Percentiles rank a stretch among this genome's conserved stretches.
phyloP scores from a whole-genome alignment of 1,140 invertebrate genomes.

The Wiebesia pumilae region DNA sequence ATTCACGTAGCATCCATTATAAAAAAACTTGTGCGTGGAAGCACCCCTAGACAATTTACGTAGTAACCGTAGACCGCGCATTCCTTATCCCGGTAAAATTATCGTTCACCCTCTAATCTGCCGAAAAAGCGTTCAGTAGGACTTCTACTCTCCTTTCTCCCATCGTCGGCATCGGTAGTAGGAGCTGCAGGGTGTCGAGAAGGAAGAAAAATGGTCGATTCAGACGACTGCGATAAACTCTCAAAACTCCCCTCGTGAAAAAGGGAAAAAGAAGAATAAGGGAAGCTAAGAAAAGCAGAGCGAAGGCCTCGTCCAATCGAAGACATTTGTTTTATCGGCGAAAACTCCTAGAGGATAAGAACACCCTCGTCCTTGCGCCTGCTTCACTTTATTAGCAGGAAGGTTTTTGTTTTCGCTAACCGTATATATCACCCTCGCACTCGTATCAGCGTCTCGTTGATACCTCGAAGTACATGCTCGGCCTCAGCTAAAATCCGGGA shows the following conservation, averaged over 20 bases:
- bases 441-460: background rate
- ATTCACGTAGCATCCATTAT: background rate
- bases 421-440: background rate
- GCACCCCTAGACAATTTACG: background rate
- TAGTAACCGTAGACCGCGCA: background rate
- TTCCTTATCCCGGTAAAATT: conserved; percentile 39
- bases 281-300: background rate
- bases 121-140: conserved; percentile 9
- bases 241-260: background rate
- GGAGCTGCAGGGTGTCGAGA: background rate
- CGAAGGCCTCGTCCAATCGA: conserved; percentile 55
- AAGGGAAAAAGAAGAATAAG: background rate
- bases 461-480: background rate
- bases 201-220: conserved; percentile 48
- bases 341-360: conserved; percentile 25
- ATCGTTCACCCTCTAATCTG: conserved; percentile 47
- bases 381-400: conserved; percentile 24
- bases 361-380: background rate
- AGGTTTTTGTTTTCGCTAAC: background rate
- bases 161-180: background rate
- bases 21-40: background rate
- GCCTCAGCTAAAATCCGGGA: background rate
- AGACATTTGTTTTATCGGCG: conserved; percentile 58
- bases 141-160: background rate
- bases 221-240: conserved; percentile 34